Evolutionary conservation across 2,113 vertebrate genomes (phyloP), one percentile per base, ranked within the genome.

Genomic region (Pavo muticus): DNA sequence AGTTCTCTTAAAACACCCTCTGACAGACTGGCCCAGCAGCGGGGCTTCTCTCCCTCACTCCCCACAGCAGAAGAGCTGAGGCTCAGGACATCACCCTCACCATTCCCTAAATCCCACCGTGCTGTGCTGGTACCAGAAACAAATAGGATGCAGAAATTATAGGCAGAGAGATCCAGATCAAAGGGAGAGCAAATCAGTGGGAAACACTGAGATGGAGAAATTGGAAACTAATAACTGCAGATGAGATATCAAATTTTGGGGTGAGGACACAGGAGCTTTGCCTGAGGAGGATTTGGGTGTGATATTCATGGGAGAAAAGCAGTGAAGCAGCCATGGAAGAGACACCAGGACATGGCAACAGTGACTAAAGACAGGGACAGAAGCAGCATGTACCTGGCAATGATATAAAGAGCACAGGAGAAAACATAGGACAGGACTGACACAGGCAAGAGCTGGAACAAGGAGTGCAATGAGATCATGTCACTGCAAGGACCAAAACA

Each of bases 261-360:
- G 20, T 10, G 21, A 11, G 69, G 23, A 35, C 19, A 24, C 4
- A 11, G 48, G 20, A 89, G 10, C n/a, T 14, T 3, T 10, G 11
- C 17, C 65, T 6, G 30, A 8, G 9, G 32, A 39, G n/a, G 23
- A 35, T 29, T 5, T 24, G 1, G 24, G 10, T 30, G 37, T 0
- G 2, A 24, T 10, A 17, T 25, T 10, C 1, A 0, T 2, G 14
- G 56, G 23, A 69, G 11, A 57, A 16, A 35, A 8, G 45, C 40
- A 44, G 47, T 15, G 45, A 72, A 18, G 20, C 1, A 0, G 9
- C 17, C 32, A 59, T 63, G 52, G 3, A 70, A 21, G 40, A 70
- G 45, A 14, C 45, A 32, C 39, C 1, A 0, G 1, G 32, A 23
- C 1, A 0, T 5, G 18, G 13, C 5, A 20, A 45, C 32, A 5